A percentile compares a stretch with the other conserved stretches of the same genome.
phyloP scores from a whole-genome alignment of 2,113 vertebrate genomes.

The Forbesichthys agassizii region DNA sequence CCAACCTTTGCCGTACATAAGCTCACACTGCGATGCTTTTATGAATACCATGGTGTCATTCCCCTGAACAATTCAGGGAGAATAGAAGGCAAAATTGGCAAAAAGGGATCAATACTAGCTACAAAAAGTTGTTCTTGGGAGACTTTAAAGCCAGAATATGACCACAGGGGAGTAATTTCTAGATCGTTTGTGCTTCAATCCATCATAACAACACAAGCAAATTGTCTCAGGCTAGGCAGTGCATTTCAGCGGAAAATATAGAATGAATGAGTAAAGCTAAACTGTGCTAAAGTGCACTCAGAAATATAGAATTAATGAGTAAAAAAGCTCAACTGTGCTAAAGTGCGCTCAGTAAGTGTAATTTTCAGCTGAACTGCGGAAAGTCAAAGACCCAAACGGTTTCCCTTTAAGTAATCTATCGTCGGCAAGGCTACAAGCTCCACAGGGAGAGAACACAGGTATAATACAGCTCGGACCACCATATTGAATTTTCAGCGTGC shows the following conservation, averaged over 20 bases:
- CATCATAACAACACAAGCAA: too few species aligned
- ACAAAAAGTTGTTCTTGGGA: neutral
- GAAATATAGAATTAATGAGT: neutral
- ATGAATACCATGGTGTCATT: neutral
- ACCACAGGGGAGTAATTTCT: too few species aligned
- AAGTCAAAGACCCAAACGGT: constrained; percentile 5
- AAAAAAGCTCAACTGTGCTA: too few species aligned
- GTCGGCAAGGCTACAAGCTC: constrained; percentile 19
- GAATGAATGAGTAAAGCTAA: too few species aligned
- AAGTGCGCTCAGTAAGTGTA: neutral
- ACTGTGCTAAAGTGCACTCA: neutral
- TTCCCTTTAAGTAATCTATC: constrained; percentile 33
- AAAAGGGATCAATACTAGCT: neutral
- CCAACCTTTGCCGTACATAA: neutral
- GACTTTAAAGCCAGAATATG: neutral
- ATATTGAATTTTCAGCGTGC: constrained; percentile 31
- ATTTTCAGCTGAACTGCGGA: neutral
- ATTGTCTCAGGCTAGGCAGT: too few species aligned
- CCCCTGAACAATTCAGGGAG: neutral
- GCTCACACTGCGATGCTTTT: neutral
- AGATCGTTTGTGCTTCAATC: too few species aligned
- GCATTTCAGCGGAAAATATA: too few species aligned
- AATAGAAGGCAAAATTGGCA: neutral
- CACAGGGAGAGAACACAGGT: constrained; percentile 37
- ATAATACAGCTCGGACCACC: constrained; percentile 17